These are phyloP conservation scores for Myotis myotis DNA, from an alignment of 2,797 vertebrate species.

Conservation along the genomic window DNA sequence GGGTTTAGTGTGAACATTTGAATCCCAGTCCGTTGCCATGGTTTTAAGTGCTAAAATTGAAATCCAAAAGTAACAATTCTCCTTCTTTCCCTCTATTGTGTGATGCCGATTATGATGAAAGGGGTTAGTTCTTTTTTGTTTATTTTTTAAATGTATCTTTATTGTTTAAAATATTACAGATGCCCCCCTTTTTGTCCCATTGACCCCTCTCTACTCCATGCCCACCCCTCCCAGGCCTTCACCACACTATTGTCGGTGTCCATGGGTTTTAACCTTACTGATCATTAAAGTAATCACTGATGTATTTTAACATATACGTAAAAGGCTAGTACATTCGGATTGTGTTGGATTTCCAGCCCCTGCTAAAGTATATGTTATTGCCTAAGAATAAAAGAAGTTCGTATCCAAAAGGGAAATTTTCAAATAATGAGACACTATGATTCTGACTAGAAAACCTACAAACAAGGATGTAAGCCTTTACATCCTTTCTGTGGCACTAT, in stretches of 20 bases:
- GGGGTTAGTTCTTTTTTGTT: conserved; percentile 43
- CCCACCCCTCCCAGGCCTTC: no score
- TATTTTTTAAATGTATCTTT: no score
- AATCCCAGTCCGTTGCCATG: conserved; percentile 68
- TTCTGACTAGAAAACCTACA: background rate
- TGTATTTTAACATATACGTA: conserved; percentile 68
- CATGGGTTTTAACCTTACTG: conserved; percentile 55
- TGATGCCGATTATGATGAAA: conserved; percentile 74
- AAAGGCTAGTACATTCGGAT: conserved; percentile 60
- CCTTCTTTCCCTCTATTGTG: conserved; percentile 62
- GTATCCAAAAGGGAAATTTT: conserved; percentile 6
- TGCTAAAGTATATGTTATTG: conserved; percentile 41
- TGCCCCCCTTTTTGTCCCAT: no score
- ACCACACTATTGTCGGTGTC: no score
- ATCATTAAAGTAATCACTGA: conserved; percentile 66
- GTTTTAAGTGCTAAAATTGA: conserved; percentile 73
- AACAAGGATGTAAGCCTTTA: background rate
- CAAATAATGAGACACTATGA: conserved; percentile 8
- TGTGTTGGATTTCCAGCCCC: background rate
- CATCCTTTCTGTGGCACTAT: background rate
- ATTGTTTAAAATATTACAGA: no score
- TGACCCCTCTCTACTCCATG: no score
- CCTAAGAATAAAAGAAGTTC: conserved; percentile 26
- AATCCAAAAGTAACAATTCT: conserved; percentile 67
- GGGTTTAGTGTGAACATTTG: conserved; percentile 58